Percentiles rank a stretch among this genome's conserved stretches.
Evolutionary conservation across 1,140 invertebrate genomes (phyloP).

Genomic region (Microplitis demolitor): DNA sequence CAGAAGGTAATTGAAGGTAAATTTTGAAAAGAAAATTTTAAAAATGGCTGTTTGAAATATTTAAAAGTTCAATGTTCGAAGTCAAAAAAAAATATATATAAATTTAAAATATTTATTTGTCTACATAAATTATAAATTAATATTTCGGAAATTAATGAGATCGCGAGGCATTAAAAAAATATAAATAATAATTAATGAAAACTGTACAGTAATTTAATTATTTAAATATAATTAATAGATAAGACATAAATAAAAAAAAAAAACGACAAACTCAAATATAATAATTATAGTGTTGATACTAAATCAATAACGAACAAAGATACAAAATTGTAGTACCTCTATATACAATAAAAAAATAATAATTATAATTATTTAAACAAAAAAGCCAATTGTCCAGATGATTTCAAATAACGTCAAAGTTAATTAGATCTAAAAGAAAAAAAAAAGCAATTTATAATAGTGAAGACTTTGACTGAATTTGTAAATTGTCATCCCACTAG

Average conservation of each 20-base stretch:
- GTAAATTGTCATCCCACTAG: constrained; percentile 2
- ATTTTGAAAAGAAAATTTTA: no score
- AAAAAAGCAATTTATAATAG: background rate
- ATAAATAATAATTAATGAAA: constrained; percentile 16
- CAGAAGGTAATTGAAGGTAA: no score
- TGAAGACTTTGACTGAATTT: background rate
- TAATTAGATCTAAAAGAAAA: background rate
- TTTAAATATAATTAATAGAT: no score
- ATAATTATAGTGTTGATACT: background rate
- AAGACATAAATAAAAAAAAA: background rate
- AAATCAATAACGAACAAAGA: constrained; percentile 7
- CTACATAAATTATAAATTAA: no score
- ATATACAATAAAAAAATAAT: no score
- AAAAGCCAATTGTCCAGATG: constrained; percentile 17
- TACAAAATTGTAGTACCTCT: constrained; percentile 17
- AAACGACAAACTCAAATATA: constrained; percentile 5
- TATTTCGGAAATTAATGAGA: background rate
- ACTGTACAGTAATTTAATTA: constrained; percentile 2
- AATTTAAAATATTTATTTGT: no score
- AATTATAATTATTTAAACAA: background rate
- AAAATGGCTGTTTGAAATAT: no score
- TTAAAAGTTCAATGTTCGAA: background rate
- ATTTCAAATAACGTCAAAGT: constrained; percentile 5
- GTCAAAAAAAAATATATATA: background rate
- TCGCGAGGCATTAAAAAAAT: background rate